Base-by-base conservation (phyloP, 2,888 invertebrate genomes). In the Cheiracanthium punctorium region DNA sequence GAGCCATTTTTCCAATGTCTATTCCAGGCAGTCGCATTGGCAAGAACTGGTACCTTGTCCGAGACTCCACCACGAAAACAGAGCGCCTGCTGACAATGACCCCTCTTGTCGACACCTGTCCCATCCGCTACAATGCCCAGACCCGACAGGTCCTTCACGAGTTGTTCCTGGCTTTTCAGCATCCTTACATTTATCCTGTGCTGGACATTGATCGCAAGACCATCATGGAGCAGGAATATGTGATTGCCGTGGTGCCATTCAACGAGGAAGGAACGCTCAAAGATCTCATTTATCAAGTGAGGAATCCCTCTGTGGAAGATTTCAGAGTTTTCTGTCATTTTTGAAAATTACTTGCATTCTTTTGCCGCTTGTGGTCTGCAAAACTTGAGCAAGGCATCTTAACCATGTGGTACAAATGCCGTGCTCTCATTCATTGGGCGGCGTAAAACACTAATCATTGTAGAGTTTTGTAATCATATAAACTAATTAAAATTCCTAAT, bases 101-200 rank as follows among this genome's bases (percentile, higher is more conserved):
- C 14, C 92, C 92, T 2, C 90, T 92, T 92, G 93, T 93, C 30
- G 85, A 90, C 24, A 90, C 89, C 24, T 91, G 91, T 94, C 94
- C 95, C 0, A 93, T 96, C 89, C 94, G 94, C 89, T 94, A 94
- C 89, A 94, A 93, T 82, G 93, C 94, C 29, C 92, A 94, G 43
- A 95, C 95, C 0, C 93, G 94, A 79, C 93, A 93, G 48, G 94
- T 94, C 52, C 93, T 97, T 64, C 94, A 96, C 71, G 96, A 96
- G 91, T 93, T 97, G 89, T 96, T 97, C 91, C 94, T 96, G 76
- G 95, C 95, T 43, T 88, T 90, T 29, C 97, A 97, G 91, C 97
- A 98, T 92, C 97, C 98, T 0, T 97, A 97, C 91, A 96, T 98
- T 89, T 96, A 96, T 92, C 97, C 97, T 0, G 95, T 97, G 32